phyloP scores from a whole-genome alignment of 2,888 invertebrate species.

The Chirona hameri region DNA sequence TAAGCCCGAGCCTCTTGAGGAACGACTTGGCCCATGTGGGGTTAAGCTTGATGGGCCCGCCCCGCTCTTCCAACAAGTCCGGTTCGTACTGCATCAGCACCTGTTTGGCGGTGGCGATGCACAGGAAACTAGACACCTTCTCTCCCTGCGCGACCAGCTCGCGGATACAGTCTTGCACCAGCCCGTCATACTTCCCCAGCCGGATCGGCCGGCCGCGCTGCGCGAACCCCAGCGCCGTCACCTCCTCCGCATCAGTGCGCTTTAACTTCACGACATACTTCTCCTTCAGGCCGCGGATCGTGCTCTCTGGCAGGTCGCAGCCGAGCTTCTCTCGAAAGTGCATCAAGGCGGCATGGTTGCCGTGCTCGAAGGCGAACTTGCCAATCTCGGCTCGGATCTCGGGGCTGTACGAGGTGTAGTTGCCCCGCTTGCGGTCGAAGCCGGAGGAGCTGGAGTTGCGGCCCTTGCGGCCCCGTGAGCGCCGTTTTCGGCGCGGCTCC shows the following conservation, averaged over 20 bases:
- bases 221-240: constrained; percentile 42
- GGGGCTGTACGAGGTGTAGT: constrained; percentile 43
- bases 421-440: constrained; percentile 40
- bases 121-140: constrained; percentile 44
- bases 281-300: constrained; percentile 43
- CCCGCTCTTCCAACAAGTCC: constrained; percentile 47
- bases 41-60: constrained; percentile 48
- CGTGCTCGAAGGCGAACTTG: constrained; percentile 43
- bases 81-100: constrained; percentile 47
- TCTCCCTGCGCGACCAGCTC: constrained; percentile 43
- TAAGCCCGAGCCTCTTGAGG: constrained; percentile 43
- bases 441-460: constrained; percentile 32
- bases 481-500: constrained; percentile 26
- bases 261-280: constrained; percentile 42
- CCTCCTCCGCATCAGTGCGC: constrained; percentile 38
- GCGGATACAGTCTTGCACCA: constrained; percentile 43
- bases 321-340: constrained; percentile 42
- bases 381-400: constrained; percentile 42
- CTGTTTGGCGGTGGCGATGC: constrained; percentile 46
- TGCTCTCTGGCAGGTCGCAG: constrained; percentile 43
- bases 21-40: constrained; percentile 48
- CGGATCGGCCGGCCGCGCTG: constrained; percentile 44
- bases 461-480: not conserved
- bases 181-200: constrained; percentile 43
- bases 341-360: constrained; percentile 42